phyloP scores from a whole-genome alignment of 2,888 invertebrate genomes.

The Cacoxenus indagator region DNA sequence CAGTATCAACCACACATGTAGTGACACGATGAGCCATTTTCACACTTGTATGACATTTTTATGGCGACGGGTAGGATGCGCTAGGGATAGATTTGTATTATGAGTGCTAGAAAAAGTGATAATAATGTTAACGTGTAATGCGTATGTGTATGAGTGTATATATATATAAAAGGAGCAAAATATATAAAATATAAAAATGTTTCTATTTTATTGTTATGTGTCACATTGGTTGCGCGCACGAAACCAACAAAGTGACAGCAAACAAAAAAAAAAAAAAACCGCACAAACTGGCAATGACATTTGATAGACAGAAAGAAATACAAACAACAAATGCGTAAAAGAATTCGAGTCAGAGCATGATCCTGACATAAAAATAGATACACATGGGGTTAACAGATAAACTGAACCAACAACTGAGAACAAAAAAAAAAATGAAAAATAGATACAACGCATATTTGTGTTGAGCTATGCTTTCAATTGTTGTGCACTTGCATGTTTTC shows the following conservation, averaged over 20 bases:
- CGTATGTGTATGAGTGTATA: not conserved
- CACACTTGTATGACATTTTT: slow-evolving; percentile 58
- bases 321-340: not conserved
- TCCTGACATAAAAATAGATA: slow-evolving; percentile 21
- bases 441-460: not conserved
- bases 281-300: slow-evolving; percentile 60
- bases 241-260: not conserved
- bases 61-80: slow-evolving; percentile 33
- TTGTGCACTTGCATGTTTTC: not conserved
- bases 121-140: not conserved
- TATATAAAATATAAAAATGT: slow-evolving; percentile 47
- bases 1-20: slow-evolving; percentile 27
- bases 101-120: not conserved
- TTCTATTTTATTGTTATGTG: slow-evolving; percentile 55
- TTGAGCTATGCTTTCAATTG: not conserved
- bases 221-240: slow-evolving; percentile 6
- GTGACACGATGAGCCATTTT: slow-evolving; percentile 62
- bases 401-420: not conserved
- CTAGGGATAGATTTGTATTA: not conserved
- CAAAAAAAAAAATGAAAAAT: not conserved
- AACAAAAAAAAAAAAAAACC: slow-evolving; percentile 33
- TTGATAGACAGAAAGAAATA: slow-evolving; percentile 44
- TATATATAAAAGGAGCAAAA: not conserved
- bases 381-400: slow-evolving; percentile 11
- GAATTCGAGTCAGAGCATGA: not conserved